Conservation (phyloP, 2,113 vertebrate species). For the Piaya cayana region DNA sequence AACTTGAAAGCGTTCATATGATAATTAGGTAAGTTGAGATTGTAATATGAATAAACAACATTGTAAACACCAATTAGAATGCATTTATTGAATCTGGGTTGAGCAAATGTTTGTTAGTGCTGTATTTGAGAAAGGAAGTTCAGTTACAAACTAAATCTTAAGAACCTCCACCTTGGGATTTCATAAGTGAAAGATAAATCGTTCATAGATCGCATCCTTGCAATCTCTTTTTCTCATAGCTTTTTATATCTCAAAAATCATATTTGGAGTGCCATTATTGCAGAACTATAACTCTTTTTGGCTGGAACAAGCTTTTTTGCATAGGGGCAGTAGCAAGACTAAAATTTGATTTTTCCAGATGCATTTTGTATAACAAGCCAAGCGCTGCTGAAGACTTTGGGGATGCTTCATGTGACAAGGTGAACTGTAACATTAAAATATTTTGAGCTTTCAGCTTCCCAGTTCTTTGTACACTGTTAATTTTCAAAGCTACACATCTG, state of each 20-base stretch:
- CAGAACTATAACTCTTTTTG: neutral
- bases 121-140: slow-evolving; percentile 7
- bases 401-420: neutral
- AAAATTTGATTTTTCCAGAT: neutral
- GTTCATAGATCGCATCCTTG: neutral
- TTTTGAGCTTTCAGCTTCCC: neutral
- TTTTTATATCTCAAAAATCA: neutral
- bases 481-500: slow-evolving; percentile 3
- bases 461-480: neutral
- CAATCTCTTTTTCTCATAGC: neutral
- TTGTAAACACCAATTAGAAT: slow-evolving; percentile 41
- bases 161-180: neutral
- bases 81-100: neutral
- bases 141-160: neutral
- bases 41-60: slow-evolving; percentile 4
- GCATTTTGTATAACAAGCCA: neutral
- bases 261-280: neutral
- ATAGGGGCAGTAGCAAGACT: neutral
- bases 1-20: slow-evolving; percentile 9
- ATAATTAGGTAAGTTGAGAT: slow-evolving; percentile 23
- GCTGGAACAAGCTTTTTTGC: neutral
- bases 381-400: neutral
- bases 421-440: neutral
- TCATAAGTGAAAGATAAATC: neutral
- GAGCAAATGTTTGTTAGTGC: slow-evolving; percentile 7